Conservation (phyloP, 2,113 vertebrate species). For the Corythaixoides concolor region DNA sequence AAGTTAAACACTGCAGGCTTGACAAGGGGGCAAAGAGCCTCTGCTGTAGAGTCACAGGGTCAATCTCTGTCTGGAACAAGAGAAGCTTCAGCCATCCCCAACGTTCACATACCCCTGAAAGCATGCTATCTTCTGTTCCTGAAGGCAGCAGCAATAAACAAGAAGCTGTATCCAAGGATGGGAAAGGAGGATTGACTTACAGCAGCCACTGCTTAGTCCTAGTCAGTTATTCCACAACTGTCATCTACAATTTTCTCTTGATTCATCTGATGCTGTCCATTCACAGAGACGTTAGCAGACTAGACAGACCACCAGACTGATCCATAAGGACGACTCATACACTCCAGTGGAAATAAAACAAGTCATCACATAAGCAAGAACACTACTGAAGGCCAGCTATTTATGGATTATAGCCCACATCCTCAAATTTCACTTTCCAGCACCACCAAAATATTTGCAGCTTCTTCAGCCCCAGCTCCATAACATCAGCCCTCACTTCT, state of each 20-base stretch:
- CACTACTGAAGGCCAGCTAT: not conserved
- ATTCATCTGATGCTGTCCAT: not conserved
- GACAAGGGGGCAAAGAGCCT: not conserved
- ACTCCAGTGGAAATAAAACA: not conserved
- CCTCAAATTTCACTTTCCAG: not conserved
- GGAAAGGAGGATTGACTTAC: not conserved
- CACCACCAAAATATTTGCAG: not conserved
- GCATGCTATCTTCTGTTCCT: not conserved
- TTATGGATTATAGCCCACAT: not conserved
- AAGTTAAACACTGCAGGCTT: not conserved
- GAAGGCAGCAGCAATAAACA: not conserved
- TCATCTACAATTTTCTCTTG: not conserved
- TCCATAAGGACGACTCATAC: not conserved
- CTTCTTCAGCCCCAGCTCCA: not conserved
- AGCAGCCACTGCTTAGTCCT: not conserved
- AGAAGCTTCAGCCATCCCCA: not conserved
- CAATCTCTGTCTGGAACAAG: not conserved
- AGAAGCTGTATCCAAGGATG: not conserved
- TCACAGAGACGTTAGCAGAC: not conserved
- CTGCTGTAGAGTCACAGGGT: not conserved
- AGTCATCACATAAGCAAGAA: not conserved
- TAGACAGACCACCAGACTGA: not conserved
- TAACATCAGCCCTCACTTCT: not conserved
- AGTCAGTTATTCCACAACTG: not conserved
- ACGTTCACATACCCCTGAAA: not conserved